Evolutionary conservation across 2,888 invertebrate species (phyloP).

Genomic region (Cremastinae sp.): DNA sequence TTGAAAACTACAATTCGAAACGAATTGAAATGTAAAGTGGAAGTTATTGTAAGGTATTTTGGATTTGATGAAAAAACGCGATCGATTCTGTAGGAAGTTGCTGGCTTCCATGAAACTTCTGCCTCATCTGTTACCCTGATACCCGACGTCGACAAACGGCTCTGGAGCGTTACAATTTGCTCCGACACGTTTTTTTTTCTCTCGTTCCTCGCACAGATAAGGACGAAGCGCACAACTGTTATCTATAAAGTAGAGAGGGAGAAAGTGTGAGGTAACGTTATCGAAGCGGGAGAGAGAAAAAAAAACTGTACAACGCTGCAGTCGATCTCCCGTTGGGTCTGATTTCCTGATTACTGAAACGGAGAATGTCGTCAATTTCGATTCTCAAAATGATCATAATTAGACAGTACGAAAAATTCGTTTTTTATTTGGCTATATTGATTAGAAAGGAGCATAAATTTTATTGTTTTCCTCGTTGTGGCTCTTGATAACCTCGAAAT

Average conservation of each 20-base stretch:
- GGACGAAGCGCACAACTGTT: background rate
- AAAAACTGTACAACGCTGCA: constrained; percentile 27
- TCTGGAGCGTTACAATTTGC: constrained; percentile 62
- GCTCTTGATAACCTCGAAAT: background rate
- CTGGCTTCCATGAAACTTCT: background rate
- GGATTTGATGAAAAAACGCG: too few relatives aligned
- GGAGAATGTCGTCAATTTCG: constrained; percentile 63
- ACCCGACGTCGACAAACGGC: constrained; percentile 60
- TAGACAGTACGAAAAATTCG: constrained; percentile 48
- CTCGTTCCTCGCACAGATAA: constrained; percentile 27
- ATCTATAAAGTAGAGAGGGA: constrained; percentile 1
- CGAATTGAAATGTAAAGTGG: too few relatives aligned
- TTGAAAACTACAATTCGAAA: too few relatives aligned
- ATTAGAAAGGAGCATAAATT: background rate
- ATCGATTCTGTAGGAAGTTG: background rate
- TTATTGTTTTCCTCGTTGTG: background rate
- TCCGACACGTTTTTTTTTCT: constrained; percentile 25
- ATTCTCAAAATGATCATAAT: constrained; percentile 60
- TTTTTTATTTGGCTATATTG: background rate
- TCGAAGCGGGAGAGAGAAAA: constrained; percentile 21
- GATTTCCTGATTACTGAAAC: constrained; percentile 59
- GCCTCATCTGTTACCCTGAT: constrained; percentile 56
- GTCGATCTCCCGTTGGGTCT: constrained; percentile 36
- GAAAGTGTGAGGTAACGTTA: background rate
- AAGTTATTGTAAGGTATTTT: too few relatives aligned